Base-by-base conservation (phyloP, 2,797 vertebrate species). In the Ctenopoma kingsleyae region DNA sequence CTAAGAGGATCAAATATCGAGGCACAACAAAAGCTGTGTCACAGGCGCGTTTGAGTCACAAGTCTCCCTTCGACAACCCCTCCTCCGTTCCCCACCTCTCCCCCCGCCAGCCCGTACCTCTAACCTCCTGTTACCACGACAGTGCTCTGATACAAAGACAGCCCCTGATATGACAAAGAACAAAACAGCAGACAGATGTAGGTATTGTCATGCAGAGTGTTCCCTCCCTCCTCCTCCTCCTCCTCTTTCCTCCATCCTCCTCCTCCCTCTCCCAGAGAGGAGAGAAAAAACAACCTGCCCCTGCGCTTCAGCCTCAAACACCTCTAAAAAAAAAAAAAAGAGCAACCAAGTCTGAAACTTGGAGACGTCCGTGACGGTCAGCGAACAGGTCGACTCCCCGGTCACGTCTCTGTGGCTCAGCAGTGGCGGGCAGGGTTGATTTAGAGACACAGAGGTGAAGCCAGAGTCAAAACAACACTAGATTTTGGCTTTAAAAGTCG, bases 1-100 rank as follows among this genome's bases (percentile, higher is more conserved):
- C 91, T 96, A 95, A 96, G 94, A 96, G 96, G 96, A 98, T 99
- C 97, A 98, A 97, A 97, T 97, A 98, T 97, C 94, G 96, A 92
- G 95, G 91, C 94, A 94, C 95, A 97, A 98, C 97, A 98, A 98
- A 98, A 96, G 95, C 96, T 91, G 95, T 97, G 96, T 97, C 96
- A 96, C 95, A 95, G 95, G 96, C 95, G 90, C 93, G 95, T 96
- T 97, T 93, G 84, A 96, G 96, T 97, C 97, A 97, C 95, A 95
- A 95, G 94, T 94, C 94, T 95, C 94, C 94, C 94, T 94, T 92
- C 93, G 91, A 94, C 94, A 93, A 90, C 69, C 83, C 76, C 82
- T 68, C 79, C 81, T 58, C 80, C 15, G 48, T 94, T 91, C 67
- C 81, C 81, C 74, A 65, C 92, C 91, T 92, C 95, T 92, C 90